Conservation (phyloP, 2,797 vertebrate genomes). For the Xyrichtys novacula region DNA sequence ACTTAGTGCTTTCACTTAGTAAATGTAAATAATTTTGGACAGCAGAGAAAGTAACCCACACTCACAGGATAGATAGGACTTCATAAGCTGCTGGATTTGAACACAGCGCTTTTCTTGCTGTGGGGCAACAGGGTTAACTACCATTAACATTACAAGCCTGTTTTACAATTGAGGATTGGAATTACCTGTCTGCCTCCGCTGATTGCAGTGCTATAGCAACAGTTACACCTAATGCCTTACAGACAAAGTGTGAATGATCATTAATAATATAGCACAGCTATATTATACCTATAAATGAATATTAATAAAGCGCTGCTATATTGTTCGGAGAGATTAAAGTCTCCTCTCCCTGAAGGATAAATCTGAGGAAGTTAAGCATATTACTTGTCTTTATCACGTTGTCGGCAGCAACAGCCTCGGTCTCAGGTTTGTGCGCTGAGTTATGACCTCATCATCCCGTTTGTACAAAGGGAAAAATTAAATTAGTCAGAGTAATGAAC, state of each 20-base stretch:
- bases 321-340: slow-evolving; percentile 76
- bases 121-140: slow-evolving; percentile 24
- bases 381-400: slow-evolving; percentile 83
- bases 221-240: slow-evolving; percentile 27
- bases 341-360: slow-evolving; percentile 72
- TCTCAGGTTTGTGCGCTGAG: slow-evolving; percentile 76
- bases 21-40: too few species aligned
- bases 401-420: slow-evolving; percentile 74
- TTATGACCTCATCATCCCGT: slow-evolving; percentile 84
- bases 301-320: slow-evolving; percentile 59
- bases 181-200: slow-evolving; percentile 25
- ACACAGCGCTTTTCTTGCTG: slow-evolving; percentile 1
- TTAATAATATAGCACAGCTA: slow-evolving; percentile 51
- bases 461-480: slow-evolving; percentile 85
- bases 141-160: slow-evolving; percentile 6
- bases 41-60: not conserved
- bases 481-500: slow-evolving; percentile 86
- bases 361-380: slow-evolving; percentile 81
- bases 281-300: slow-evolving; percentile 62
- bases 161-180: slow-evolving; percentile 8
- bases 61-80: not conserved
- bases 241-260: slow-evolving; percentile 44
- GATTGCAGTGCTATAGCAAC: slow-evolving; percentile 15
- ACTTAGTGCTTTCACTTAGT: too few species aligned
- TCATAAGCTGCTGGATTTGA: not conserved